Percentiles rank a stretch among this genome's conserved stretches.
These are phyloP conservation scores for Urocyon cinereoargenteus DNA, from an alignment of 2,797 vertebrate species.

Conservation along the genomic window DNA sequence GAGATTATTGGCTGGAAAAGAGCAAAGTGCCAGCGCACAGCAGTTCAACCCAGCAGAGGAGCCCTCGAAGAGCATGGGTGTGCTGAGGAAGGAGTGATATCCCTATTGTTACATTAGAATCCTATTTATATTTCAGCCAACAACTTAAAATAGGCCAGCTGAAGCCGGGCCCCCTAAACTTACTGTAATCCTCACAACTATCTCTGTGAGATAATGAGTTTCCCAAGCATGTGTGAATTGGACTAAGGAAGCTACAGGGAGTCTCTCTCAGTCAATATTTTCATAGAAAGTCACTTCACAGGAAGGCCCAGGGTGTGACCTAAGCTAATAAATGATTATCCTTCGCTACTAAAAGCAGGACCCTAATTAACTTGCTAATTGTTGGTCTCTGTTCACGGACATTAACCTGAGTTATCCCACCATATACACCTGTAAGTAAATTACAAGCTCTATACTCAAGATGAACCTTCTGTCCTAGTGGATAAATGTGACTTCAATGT, in stretches of 20 bases:
- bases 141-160: background rate
- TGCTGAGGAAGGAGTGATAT: background rate
- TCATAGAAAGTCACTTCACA: slow-evolving; percentile 72
- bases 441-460: slow-evolving; percentile 70
- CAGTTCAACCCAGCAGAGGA: background rate
- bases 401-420: slow-evolving; percentile 82
- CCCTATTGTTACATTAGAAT: background rate
- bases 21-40: background rate
- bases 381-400: slow-evolving; percentile 77
- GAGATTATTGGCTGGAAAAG: background rate
- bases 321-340: slow-evolving; percentile 83
- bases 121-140: background rate
- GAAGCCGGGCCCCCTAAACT: background rate
- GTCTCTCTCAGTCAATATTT: slow-evolving; percentile 74
- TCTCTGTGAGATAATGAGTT: background rate
- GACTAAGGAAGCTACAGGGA: slow-evolving; percentile 1
- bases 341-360: slow-evolving; percentile 76
- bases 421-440: slow-evolving; percentile 79
- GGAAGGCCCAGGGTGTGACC: slow-evolving; percentile 73
- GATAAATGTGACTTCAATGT: slow-evolving; percentile 73
- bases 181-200: background rate
- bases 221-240: slow-evolving; percentile 21
- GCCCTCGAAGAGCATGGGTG: background rate
- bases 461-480: slow-evolving; percentile 68
- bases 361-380: slow-evolving; percentile 85